Evolutionary conservation across 2,113 vertebrate species (phyloP), one percentile per base, ranked within the genome.

Genomic region (Agapornis roseicollis): DNA sequence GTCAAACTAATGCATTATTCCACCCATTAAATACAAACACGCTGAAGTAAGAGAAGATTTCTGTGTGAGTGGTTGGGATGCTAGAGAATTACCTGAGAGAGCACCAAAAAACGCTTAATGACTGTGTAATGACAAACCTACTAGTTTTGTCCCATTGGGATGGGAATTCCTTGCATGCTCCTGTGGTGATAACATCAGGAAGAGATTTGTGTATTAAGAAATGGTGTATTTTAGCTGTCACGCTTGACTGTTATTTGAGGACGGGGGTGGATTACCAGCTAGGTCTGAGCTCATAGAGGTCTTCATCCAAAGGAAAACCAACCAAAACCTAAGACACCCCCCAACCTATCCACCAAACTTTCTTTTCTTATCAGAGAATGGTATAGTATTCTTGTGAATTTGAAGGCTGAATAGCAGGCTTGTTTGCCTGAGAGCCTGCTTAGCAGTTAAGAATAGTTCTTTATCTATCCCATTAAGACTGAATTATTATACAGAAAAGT

Each of bases 401-500:
- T 72, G 42, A 31, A 16, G 35, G 28, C 31, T 94, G 88, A 97
- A 96, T 87, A 58, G 77, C 53, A 23, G 83, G 31, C 41, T 92
- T 96, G 95, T 96, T 94, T 70, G 55, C 79, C 69, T 76, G 77
- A 8, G 41, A 55, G 89, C 64, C 65, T 78, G 68, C 64, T 72
- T 73, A 50, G 86, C 70, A 41, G 70, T 87, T 94, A n/a, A 95
- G 96, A 94, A 91, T 89, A 79, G 89, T 89, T 92, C 94, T 95
- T 97, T 95, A 69, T 94, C 80, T 96, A 25, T 60, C 49, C 89
- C 78, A 61, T 94, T 92, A 79, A 90, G 69, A 84, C 47, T 46
- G 91, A 60, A 92, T 96, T 97, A 95, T 93, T 91, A 94, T 89
- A 94, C 80, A 80, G 83, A 92, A 58, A 60, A 93, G 90, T 92